A percentile compares a stretch with the other conserved stretches of the same genome.
Conservation (phyloP, 2,888 invertebrate genomes). For the Dasypogon diadema region DNA sequence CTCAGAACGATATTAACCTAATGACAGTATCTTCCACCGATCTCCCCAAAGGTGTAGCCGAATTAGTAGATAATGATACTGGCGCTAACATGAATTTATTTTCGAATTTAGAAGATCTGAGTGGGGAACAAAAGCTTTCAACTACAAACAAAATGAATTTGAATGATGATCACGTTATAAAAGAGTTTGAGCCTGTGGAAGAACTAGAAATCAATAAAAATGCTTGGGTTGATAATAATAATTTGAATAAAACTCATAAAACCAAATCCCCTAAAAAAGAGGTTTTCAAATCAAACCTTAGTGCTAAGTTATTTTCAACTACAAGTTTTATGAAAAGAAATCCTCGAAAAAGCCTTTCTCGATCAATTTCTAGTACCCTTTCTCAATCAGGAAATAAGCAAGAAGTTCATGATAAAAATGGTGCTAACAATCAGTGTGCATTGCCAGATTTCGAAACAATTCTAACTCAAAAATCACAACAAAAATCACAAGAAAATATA, state of each 20-base stretch:
- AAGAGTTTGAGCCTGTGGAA: conserved; percentile 63
- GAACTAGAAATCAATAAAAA: conserved; percentile 65
- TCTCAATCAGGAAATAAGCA: conserved; percentile 58
- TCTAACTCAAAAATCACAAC: conserved; percentile 59
- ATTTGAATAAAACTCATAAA: conserved; percentile 28
- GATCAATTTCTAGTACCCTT: conserved; percentile 57
- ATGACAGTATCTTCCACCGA: background rate
- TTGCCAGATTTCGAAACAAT: conserved; percentile 68
- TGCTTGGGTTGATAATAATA: conserved; percentile 69
- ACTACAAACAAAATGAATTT: background rate
- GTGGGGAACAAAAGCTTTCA: background rate
- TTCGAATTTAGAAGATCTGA: conserved; percentile 18
- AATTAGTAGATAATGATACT: background rate
- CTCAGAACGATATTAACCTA: conserved; percentile 59
- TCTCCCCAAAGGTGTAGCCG: conserved; percentile 6
- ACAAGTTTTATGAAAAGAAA: conserved; percentile 80
- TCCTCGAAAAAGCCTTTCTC: conserved; percentile 77
- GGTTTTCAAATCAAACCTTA: conserved; percentile 63
- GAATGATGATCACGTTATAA: conserved; percentile 61
- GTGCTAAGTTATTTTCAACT: conserved; percentile 78
- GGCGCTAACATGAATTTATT: background rate
- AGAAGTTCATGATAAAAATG: conserved; percentile 53
- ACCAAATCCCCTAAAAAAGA: conserved; percentile 50
- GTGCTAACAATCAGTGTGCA: conserved; percentile 54
- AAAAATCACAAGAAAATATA: conserved; percentile 63